Base-by-base conservation (phyloP, 2,113 vertebrate species). In the Pipra filicauda region DNA sequence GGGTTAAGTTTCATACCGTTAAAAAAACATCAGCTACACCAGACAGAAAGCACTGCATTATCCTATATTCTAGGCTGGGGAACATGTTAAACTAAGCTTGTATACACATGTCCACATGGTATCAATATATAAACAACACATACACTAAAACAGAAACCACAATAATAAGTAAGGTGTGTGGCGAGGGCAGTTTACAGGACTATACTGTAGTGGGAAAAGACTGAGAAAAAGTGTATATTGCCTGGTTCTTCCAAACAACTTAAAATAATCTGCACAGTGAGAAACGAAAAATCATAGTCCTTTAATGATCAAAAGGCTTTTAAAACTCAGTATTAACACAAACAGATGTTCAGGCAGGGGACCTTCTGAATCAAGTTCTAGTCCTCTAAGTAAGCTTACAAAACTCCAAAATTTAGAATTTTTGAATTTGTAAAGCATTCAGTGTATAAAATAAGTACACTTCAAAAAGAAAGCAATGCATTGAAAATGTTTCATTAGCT, bases 171-270 rank as follows among this genome's bases (percentile, higher is more conserved):
- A 71, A 80, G 4, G 8, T n/a, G 6, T 35, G 23, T 16, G 23
- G 26, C 2, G 1, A 67, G 22, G 20, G 48, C 15, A 48, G 46
- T 52, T 72, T 44, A 77, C 14, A 31, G 1, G 0, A 52, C 59
- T 48, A n/a, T 3, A 48, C 0, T 28, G 41, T 26, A 70, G 27
- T 4, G 7, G 19, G 5, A 83, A 61, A 1, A 61, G 21, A 81
- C 6, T 31, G 10, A 75, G 16, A 71, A 74, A 52, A 65, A 44
- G 8, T 27, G 33, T 26, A 8, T 12, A 72, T 27, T 72, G 26
- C 4, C 26, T 41, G 12, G 2, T 67, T 85, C 44, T 67, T 76
- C 44, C 49, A 21, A 74, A 54, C 26, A 55, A 48, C 9, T 77
- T 31, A 54, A 70, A 95, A 87, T 23, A 41, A 27, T 17, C 28